Evolutionary conservation across 64 coral and sea anemone genomes (phyloP).

Genomic region (Dendronephthya gigantea): DNA sequence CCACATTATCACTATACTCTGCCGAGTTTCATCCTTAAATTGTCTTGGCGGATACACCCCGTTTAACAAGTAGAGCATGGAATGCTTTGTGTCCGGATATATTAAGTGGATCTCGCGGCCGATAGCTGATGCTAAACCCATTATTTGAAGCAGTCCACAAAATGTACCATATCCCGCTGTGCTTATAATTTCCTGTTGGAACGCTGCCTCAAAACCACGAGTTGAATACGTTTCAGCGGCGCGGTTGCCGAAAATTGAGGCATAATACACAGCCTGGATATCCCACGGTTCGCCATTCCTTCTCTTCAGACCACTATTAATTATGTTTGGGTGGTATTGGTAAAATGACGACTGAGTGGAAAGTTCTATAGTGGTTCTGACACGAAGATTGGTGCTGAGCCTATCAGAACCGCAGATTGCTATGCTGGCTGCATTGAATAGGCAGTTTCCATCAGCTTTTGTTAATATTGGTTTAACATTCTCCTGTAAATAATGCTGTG

Average conservation of each 20-base stretch:
- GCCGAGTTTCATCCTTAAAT: too few relatives aligned
- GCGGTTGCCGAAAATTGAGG: background rate
- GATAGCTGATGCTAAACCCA: slow-evolving; percentile 5
- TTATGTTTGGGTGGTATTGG: background rate
- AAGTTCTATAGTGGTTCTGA: background rate
- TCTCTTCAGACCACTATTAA: background rate
- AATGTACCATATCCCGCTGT: background rate
- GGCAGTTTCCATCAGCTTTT: background rate
- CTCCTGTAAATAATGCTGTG: background rate
- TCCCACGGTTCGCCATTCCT: background rate
- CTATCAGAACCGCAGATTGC: background rate
- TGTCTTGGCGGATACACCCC: background rate
- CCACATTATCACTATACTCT: background rate
- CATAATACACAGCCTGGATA: background rate
- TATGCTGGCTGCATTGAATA: background rate
- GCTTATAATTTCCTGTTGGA: background rate
- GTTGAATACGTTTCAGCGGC: background rate
- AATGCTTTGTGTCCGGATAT: background rate
- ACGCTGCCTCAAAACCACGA: background rate
- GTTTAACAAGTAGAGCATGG: background rate
- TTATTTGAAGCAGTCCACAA: background rate
- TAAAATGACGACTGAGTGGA: background rate
- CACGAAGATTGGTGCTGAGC: background rate
- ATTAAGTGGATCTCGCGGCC: background rate
- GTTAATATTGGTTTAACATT: background rate